Conservation (phyloP, 2,888 invertebrate genomes). For the Heliconius cydno region DNA sequence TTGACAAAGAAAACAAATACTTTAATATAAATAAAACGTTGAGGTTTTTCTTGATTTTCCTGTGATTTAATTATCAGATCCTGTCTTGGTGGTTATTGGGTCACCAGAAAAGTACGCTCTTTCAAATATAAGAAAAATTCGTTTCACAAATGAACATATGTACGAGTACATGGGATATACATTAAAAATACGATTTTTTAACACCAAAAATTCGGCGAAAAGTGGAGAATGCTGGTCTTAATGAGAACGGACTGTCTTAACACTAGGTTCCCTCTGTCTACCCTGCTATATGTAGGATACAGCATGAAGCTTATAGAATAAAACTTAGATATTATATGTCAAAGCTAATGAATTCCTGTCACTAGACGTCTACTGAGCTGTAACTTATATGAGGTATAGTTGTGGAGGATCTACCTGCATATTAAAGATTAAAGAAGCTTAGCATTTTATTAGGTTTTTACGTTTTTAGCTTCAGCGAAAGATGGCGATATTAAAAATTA, state of each 20-base stretch:
- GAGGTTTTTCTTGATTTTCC: not conserved
- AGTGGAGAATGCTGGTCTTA: too few species aligned
- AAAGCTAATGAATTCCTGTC: slow-evolving; percentile 2
- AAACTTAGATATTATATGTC: not conserved
- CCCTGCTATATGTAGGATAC: too few species aligned
- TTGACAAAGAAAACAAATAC: slow-evolving; percentile 26
- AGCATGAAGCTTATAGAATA: too few species aligned
- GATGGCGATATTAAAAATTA: not conserved
- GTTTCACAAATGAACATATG: too few species aligned
- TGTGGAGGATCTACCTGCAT: not conserved
- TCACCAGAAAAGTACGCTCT: not conserved
- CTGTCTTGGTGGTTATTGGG: not conserved
- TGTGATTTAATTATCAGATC: not conserved
- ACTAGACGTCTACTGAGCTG: not conserved
- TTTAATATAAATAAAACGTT: not conserved
- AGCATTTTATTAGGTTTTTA: slow-evolving; percentile 6
- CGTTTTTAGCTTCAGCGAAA: not conserved
- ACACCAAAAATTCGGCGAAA: too few species aligned
- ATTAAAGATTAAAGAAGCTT: slow-evolving; percentile 10
- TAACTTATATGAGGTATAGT: not conserved
- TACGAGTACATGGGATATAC: too few species aligned
- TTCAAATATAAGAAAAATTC: too few species aligned
- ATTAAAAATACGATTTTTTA: too few species aligned
- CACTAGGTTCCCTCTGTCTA: too few species aligned
- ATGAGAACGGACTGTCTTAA: too few species aligned